Base-by-base conservation (phyloP, 2,888 invertebrate species). In the Athalia rosae region DNA sequence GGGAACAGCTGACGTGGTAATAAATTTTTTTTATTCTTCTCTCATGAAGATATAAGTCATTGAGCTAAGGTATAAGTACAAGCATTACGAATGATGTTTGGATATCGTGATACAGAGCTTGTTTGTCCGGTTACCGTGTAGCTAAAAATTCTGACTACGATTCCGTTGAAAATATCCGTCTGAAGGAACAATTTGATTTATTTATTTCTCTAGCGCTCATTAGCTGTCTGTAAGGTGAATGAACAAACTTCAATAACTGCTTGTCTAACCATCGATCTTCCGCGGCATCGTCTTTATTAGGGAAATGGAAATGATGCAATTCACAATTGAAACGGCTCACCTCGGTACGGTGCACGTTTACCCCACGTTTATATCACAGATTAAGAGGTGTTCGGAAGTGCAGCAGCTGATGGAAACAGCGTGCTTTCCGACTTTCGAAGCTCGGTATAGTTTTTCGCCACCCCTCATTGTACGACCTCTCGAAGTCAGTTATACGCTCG, bases 191-290 rank as follows among this genome's bases (percentile, higher is more conserved):
- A 50, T 53, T 50, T 53, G 9, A 4, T 15, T 58, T 45, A 13
- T 15, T 13, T 58, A 4, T 41, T 50, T 53, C 53, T 28, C n/a
- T 1, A 28, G 28, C 28, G 6, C 48, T 67, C 53, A 43, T 67
- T 28, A 50, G 11, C 53, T 56, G 41, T 13, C n/a, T 41, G n/a
- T n/a, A n/a, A 71, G 43, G 58, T 71, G 58, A 56, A 58, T 71
- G 43, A 58, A 71, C 15, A 13, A 71, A 71, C 45, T n/a, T 71
- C 58, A n/a, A n/a, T n/a, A n/a, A 43, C 43, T 58, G 50, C 56
- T 41, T 71, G 58, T 58, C 13, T 28, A 28, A 2, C 28, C 28
- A 28, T 45, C 43, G 45, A 71, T 58, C 58, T 71, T 50, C 9
- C 50, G 41, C n/a, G 53, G 28, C 50, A 67, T n/a, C 28, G 8